These are phyloP conservation scores for Platysteira castanea DNA, from an alignment of 2,113 vertebrate genomes.

Conservation along the genomic window DNA sequence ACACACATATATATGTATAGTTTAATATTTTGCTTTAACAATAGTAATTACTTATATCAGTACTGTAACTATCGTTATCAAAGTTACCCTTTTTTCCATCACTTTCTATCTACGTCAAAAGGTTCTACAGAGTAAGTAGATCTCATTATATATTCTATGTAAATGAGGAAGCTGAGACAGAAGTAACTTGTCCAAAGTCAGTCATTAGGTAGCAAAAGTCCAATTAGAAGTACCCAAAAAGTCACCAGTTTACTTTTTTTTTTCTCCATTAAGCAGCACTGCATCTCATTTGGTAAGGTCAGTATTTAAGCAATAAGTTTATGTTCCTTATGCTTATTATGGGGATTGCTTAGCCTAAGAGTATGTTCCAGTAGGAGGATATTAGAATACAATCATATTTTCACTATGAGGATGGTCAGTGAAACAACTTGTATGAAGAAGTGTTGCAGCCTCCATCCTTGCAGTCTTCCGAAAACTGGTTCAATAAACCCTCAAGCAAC, in stretches of 20 bases:
- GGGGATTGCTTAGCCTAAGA: neutral
- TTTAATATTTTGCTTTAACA: neutral
- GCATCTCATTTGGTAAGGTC: neutral
- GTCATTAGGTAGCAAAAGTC: neutral
- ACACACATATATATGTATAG: neutral
- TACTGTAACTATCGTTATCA: neutral
- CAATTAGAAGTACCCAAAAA: neutral
- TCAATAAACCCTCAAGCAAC: neutral
- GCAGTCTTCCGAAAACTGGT: neutral
- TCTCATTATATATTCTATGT: neutral
- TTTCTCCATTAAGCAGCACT: neutral
- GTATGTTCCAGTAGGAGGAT: neutral
- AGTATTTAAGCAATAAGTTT: neutral
- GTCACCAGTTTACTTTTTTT: neutral
- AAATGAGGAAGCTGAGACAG: neutral
- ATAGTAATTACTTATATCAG: neutral
- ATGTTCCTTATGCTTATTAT: neutral
- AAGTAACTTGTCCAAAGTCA: neutral
- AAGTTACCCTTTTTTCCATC: neutral
- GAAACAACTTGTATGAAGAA: neutral
- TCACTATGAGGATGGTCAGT: neutral
- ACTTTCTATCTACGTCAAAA: neutral
- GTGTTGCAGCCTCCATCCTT: neutral
- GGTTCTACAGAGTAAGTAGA: neutral
- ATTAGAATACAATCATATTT: neutral